A percentile compares a stretch with the other conserved stretches of the same genome.
Evolutionary conservation across 2,797 vertebrate genomes (phyloP).

Genomic region (Sebastes glaucus): DNA sequence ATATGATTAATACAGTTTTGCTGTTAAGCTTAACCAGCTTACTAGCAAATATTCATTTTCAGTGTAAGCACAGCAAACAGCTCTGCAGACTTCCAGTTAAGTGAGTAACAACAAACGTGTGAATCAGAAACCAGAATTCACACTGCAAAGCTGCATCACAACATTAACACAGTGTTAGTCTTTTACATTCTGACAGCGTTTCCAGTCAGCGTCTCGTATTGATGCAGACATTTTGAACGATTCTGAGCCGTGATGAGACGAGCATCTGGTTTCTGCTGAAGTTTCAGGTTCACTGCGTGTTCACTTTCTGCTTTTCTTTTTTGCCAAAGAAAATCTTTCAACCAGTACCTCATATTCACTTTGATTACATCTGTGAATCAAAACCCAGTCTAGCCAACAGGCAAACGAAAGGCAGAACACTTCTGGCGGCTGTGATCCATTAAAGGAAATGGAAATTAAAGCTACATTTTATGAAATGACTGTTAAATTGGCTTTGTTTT

Average conservation of each 20-base stretch:
- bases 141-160: not conserved
- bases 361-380: constrained; percentile 39
- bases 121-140: not conserved
- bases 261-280: constrained; percentile 31
- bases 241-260: constrained; percentile 28
- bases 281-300: constrained; percentile 38
- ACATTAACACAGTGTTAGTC: not conserved
- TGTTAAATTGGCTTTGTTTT: constrained; percentile 20
- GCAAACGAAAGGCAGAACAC: constrained; percentile 11
- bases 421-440: constrained; percentile 38
- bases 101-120: not conserved
- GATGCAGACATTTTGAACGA: not conserved
- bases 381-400: constrained; percentile 15
- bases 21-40: not conserved
- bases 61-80: not conserved
- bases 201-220: not conserved
- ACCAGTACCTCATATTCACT: constrained; percentile 22
- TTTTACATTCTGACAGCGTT: constrained; percentile 6
- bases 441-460: constrained; percentile 43
- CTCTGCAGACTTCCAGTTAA: not conserved
- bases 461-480: constrained; percentile 23
- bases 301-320: constrained; percentile 3
- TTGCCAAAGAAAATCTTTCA: constrained; percentile 35
- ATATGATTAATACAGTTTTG: not conserved
- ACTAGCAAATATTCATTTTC: not conserved